Evolutionary conservation across 2,888 invertebrate species (phyloP).

Genomic region (Artemia sinica): DNA sequence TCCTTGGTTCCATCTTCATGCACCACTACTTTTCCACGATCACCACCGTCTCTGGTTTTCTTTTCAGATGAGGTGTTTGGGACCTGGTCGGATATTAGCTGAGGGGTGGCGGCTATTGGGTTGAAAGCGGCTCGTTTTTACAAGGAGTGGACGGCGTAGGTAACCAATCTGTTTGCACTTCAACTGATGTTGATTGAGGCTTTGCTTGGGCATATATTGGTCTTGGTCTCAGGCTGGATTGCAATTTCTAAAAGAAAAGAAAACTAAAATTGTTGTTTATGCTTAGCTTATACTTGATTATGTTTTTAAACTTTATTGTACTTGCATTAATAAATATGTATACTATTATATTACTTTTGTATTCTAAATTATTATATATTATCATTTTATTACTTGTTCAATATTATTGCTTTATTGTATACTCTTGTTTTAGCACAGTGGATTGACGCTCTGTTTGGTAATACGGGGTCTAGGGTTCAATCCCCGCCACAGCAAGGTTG

Average conservation of each 20-base stretch:
- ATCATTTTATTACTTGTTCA: too few species aligned
- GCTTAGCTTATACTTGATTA: not conserved
- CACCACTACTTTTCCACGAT: not conserved
- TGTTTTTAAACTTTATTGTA: too few species aligned
- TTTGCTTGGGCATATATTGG: not conserved
- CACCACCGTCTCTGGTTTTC: not conserved
- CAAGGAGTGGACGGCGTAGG: not conserved
- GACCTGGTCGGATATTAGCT: not conserved
- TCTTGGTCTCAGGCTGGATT: not conserved
- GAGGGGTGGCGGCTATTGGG: not conserved
- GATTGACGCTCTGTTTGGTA: too few species aligned
- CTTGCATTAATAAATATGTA: too few species aligned
- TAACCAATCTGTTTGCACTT: not conserved
- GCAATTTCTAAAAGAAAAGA: not conserved
- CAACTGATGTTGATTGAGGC: not conserved
- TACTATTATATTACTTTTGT: too few species aligned
- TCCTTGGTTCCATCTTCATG: slow-evolving; percentile 3
- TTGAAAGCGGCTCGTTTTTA: not conserved
- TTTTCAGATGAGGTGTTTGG: not conserved
- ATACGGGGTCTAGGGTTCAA: too few species aligned
- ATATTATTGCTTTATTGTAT: too few species aligned
- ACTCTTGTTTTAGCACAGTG: too few species aligned
- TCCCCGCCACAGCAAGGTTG: too few species aligned
- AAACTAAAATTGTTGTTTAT: not conserved
- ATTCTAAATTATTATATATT: too few species aligned